Percentiles rank a stretch among this genome's conserved stretches.
phyloP scores from a whole-genome alignment of 1,140 invertebrate genomes.

The Brachionus calyciflorus region DNA sequence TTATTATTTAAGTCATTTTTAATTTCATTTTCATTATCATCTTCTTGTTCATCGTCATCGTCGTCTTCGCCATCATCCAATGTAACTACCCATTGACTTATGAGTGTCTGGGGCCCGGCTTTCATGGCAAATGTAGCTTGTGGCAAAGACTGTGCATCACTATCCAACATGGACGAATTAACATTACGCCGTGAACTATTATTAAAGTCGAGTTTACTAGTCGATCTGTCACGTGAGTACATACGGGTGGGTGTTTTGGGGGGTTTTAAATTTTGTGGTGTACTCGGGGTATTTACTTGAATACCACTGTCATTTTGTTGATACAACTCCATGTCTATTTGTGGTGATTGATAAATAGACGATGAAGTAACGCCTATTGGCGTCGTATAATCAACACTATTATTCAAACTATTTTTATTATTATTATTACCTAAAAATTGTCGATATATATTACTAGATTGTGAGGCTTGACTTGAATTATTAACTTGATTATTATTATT shows the following conservation, averaged over 20 bases:
- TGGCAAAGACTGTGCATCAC: conserved; percentile 37
- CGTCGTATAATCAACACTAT: conserved; percentile 39
- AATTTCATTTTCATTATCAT: not conserved
- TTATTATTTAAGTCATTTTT: not conserved
- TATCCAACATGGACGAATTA: conserved; percentile 35
- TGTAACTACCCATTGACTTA: conserved; percentile 46
- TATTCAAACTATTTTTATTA: conserved; percentile 1
- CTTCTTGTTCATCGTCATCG: conserved; percentile 1
- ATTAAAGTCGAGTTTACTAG: not conserved
- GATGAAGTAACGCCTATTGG: conserved; percentile 16
- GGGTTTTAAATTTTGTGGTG: conserved; percentile 37
- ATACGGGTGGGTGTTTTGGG: conserved; percentile 39
- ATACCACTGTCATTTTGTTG: conserved; percentile 5
- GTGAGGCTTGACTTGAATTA: not conserved
- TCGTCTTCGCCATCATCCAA: conserved; percentile 43
- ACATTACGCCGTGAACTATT: not conserved
- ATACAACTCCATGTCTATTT: conserved; percentile 37
- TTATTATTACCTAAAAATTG: not conserved
- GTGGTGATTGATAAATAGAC: conserved; percentile 41
- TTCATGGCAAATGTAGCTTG: conserved; percentile 45
- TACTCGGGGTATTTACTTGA: not conserved
- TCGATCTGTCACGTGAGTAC: conserved; percentile 4
- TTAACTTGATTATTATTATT: not conserved
- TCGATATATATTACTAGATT: not conserved
- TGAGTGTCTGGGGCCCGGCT: conserved; percentile 30